Evolutionary conservation across 1,140 invertebrate genomes (phyloP), one percentile per base, ranked within the genome.

Genomic region (Drosophila carrolli): DNA sequence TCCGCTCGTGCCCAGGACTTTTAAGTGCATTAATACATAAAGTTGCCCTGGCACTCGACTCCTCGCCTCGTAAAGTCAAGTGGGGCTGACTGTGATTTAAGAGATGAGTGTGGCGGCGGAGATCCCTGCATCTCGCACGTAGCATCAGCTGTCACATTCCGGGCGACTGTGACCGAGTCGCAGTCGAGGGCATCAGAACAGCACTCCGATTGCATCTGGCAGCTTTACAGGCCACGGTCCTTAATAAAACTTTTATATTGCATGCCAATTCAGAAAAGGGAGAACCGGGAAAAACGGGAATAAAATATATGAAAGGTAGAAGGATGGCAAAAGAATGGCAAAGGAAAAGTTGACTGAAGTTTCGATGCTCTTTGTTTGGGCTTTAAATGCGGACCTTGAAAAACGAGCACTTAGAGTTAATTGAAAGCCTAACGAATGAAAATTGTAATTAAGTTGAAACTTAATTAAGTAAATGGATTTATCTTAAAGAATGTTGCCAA

Each of bases 1-100:
- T 19, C 29, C 27, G 37, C 61, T 65, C 1, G 23, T 23, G 63
- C 60, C 73, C 70, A 75, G 61, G 61, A 55, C 47, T 77, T 80
- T 88, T 76, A 82, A 86, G 83, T 88, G 78, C 75, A 78, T 85
- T 85, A 71, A 81, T 66, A 78, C 75, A 68, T 71, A 80, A 74
- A 72, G 55, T 66, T 61, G 47, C 68, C 38, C 43, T 13, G 58
- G 13, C 41, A 27, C 50, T 50, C 9, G n/a, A 14, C 38, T 8
- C 32, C 19, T 48, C n/a, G 32, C 29, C 63, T 56, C 76, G 75
- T 81, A 84, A 85, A 84, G 66, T 71, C 72, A 85, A 85, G 77
- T 68, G 65, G 59, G 58, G 63, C 66, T 67, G 54, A 29, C 75
- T 23, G 75, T 70, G 80, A 82, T 82, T 82, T 82, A 59, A 59